phyloP scores from a whole-genome alignment of 2,888 invertebrate genomes.

The Lasioglossum marginatum region DNA sequence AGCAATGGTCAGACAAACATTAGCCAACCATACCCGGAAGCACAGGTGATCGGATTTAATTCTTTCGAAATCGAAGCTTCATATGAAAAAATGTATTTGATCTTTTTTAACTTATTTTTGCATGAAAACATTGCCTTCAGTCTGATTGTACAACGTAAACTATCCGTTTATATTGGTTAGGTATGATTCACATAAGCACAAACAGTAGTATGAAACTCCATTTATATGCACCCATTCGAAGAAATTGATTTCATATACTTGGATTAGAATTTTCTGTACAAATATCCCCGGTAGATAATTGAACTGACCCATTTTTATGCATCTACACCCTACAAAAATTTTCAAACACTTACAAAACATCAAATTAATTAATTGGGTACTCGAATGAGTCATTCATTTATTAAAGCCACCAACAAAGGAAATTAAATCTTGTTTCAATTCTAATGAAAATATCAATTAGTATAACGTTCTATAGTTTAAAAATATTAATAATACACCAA shows the following conservation, averaged over 20 bases:
- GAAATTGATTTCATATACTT: neutral
- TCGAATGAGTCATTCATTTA: neutral
- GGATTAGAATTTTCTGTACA: neutral
- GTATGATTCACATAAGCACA: slow-evolving; percentile 8
- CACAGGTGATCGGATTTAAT: neutral
- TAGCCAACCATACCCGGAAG: neutral
- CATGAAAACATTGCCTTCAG: slow-evolving; percentile 8
- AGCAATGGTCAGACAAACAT: slow-evolving; percentile 2
- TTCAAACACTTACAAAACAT: neutral
- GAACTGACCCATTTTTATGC: no score
- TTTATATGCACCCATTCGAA: neutral
- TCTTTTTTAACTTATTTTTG: slow-evolving; percentile 6
- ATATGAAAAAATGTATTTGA: slow-evolving; percentile 19
- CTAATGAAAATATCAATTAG: neutral
- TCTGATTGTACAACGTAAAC: slow-evolving; percentile 1
- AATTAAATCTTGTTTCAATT: neutral
- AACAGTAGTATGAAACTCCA: neutral
- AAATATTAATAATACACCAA: neutral
- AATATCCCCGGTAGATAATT: neutral
- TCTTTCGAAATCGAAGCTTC: slow-evolving; percentile 19
- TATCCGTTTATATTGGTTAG: slow-evolving; percentile 2
- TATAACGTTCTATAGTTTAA: neutral
- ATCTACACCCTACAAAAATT: neutral
- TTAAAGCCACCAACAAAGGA: no score
- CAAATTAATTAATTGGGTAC: neutral